Evolutionary conservation across 2,113 vertebrate species (phyloP).

Genomic region (Smithornis capensis): DNA sequence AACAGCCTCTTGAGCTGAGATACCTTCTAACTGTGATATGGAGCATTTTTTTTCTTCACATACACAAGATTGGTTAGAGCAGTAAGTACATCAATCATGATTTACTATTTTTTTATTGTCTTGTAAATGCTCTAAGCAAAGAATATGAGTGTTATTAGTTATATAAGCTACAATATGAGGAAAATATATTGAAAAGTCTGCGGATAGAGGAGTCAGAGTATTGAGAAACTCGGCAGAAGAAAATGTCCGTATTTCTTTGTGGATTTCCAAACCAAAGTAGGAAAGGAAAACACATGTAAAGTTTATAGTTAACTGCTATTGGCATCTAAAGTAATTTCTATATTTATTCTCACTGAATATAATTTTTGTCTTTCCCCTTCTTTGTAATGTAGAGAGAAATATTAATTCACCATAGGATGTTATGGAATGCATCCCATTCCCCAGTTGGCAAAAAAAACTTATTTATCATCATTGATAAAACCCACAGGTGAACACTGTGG

Average conservation of each 20-base stretch:
- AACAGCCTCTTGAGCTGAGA: background rate
- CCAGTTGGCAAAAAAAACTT: background rate
- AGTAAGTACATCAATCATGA: background rate
- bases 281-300: background rate
- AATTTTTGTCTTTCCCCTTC: background rate
- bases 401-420: background rate
- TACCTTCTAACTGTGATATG: background rate
- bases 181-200: constrained; percentile 22
- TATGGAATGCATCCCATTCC: background rate
- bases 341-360: background rate
- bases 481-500: background rate
- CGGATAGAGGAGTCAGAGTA: background rate
- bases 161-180: background rate
- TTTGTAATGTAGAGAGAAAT: background rate
- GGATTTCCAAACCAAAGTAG: constrained; percentile 2
- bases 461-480: background rate
- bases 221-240: background rate
- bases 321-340: background rate
- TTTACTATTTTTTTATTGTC: constrained; percentile 1
- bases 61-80: background rate
- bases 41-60: background rate
- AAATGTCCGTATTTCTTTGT: background rate
- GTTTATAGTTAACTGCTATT: background rate
- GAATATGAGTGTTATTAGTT: background rate
- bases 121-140: constrained; percentile 45